Conservation (phyloP, 2,888 invertebrate species). For the Idaea straminata region DNA sequence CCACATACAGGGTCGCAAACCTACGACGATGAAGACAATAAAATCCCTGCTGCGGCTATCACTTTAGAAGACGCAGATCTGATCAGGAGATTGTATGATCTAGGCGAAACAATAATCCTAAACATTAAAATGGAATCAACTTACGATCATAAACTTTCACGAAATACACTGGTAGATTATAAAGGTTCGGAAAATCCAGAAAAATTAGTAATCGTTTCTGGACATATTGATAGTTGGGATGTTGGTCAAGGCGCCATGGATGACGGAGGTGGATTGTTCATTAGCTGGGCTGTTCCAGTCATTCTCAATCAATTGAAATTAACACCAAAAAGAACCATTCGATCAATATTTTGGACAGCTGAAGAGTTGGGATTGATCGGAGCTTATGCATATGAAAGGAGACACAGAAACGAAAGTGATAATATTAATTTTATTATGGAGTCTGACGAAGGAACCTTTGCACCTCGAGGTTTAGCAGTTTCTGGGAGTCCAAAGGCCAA, state of each 20-base stretch:
- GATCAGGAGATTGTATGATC: constrained; percentile 81
- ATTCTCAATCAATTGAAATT: constrained; percentile 83
- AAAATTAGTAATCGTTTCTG: constrained; percentile 86
- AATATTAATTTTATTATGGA: constrained; percentile 90
- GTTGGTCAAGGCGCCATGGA: constrained; percentile 94
- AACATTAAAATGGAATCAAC: constrained; percentile 84
- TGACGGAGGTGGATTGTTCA: constrained; percentile 89
- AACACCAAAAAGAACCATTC: constrained; percentile 84
- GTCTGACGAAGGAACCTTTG: constrained; percentile 90
- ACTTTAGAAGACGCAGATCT: constrained; percentile 89
- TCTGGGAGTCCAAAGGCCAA: constrained; percentile 81
- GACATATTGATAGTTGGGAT: constrained; percentile 94
- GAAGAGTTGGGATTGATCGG: constrained; percentile 88
- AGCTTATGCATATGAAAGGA: constrained; percentile 81
- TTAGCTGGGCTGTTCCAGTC: constrained; percentile 87
- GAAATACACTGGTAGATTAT: constrained; percentile 87
- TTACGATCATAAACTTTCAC: constrained; percentile 79
- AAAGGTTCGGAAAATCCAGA: constrained; percentile 71
- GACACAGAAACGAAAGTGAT: constrained; percentile 76
- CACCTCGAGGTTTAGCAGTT: constrained; percentile 84
- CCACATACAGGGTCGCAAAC: constrained; percentile 88
- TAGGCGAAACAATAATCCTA: constrained; percentile 71
- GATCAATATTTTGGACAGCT: constrained; percentile 89
- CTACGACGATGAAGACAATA: constrained; percentile 78
- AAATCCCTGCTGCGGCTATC: constrained; percentile 88